Base-by-base conservation (phyloP, 2,113 vertebrate species). In the Nothobranchius kuhntae region DNA sequence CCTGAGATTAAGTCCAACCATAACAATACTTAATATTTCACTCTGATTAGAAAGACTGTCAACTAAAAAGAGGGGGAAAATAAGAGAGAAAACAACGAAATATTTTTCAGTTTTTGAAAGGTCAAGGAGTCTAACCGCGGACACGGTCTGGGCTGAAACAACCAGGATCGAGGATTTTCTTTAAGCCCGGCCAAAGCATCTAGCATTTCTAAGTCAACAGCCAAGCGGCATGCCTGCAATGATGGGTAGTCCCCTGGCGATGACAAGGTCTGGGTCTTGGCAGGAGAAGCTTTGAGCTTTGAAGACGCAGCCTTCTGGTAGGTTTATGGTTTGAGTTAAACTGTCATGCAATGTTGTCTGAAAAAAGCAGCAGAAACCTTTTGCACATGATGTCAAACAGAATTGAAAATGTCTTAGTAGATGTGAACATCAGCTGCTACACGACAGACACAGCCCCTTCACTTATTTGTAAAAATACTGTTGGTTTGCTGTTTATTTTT, bases 321-420 rank as follows among this genome's bases (percentile, higher is more conserved):
- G 71, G 69, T 83, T 84, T 75, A 80, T 80, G 83, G 77, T 88
- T 89, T 58, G 68, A 88, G 75, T 83, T 83, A 75, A 75, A 82
- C 73, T 45, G 48, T 87, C 86, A 86, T 68, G 75, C 82, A 4
- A 86, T 81, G 74, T 77, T 86, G 77, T 78, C 71, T 40, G 38
- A 40, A 40, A 40, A 40, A 40, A 50, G 53, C 55, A 68, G 69
- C 53, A 75, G 63, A 74, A 85, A 70, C 48, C 60, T 78, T 60
- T 66, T 66, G 17, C 2, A 21, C 35, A 7, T 57, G 67, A 57
- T 73, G 76, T 82, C 84, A 86, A 71, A 35, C 1, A 11, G 38
- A 75, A 70, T 81, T 57, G 38, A 60, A 81, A 8, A 46, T 66
- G 73, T 69, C 72, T 71, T 66, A 58, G 21, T 21, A 21, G 21